These are phyloP conservation scores for Spongilla lacustris DNA, from an alignment of 37 sponge, comb jelly and placozoan species.

Conservation along the genomic window DNA sequence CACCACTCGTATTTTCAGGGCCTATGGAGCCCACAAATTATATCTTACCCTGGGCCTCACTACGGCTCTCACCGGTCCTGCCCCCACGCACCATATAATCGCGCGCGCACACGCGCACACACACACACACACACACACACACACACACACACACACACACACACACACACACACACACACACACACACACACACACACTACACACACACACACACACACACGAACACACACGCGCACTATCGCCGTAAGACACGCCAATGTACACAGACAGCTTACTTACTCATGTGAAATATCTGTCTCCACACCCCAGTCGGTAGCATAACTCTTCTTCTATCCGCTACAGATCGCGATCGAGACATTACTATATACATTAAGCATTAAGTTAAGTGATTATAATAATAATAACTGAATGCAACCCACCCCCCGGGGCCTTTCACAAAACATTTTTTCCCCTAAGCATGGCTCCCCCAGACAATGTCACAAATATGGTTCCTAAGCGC, in stretches of 20 bases:
- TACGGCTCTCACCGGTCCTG: too few relatives aligned
- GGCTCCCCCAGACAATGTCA: too few relatives aligned
- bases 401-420: too few relatives aligned
- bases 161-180: conserved; percentile 23
- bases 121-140: conserved; percentile 36
- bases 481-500: too few relatives aligned
- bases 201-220: conserved; percentile 18
- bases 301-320: background rate
- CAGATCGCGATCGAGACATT: too few relatives aligned
- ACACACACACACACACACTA: background rate
- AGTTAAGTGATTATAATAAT: too few relatives aligned
- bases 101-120: conserved; percentile 7
- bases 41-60: too few relatives aligned
- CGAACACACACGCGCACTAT: conserved; percentile 16
- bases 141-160: conserved; percentile 19
- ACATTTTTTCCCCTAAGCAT: too few relatives aligned
- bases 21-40: too few relatives aligned
- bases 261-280: conserved; percentile 10
- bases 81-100: conserved; percentile 13
- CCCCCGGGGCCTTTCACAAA: too few relatives aligned
- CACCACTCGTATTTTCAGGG: too few relatives aligned
- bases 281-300: background rate
- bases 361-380: too few relatives aligned
- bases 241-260: conserved; percentile 3
- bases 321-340: background rate